Base-by-base conservation (phyloP, 2,888 invertebrate species). In the Polydrusus pterygomalis region DNA sequence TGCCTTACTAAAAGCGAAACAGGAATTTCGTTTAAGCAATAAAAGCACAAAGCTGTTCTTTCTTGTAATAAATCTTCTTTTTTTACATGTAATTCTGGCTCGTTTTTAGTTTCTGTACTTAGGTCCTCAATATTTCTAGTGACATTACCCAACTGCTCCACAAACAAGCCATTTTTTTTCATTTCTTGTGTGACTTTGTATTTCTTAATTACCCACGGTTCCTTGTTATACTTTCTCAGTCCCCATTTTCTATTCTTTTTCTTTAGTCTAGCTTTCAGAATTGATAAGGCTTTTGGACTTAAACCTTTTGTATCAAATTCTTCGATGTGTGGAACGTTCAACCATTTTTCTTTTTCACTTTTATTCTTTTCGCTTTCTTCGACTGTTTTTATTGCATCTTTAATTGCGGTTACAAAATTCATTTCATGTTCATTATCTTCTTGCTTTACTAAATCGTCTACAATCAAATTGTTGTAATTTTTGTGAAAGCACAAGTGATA, bases 331-430 rank as follows among this genome's bases (percentile, higher is more conserved):
- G n/a, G 45, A 6, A 45, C 2, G n/a, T n/a, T n/a, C 45, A 15
- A 5, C 15, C 45, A 45, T 45, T 45, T n/a, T 45, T 49, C 18
- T 17, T 17, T 17, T 1, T 49, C 17, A 17, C 2, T 20, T 51
- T 20, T 20, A 20, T 51, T 51, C 25, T 51, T 51, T 51, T n/a
- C 20, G 2, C 9, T 51, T 18, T 51, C 20, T 51, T 51, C 51
- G 20, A 20, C 18, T 20, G 1, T 51, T 51, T 20, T 20, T 0
- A 51, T 47, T 8, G n/a, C 8, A 15, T 47, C 47, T n/a, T 8
- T 17, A 47, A 47, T 15, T 3, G 15, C 17, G 47, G 47, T 0
- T 17, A 17, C 47, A 15, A 47, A 47, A n/a, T 47, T 17, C 17
- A 3, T 47, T 47, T 47, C 47, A 8, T 17, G 47, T n/a, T 43